Base-by-base conservation (phyloP, 2,113 vertebrate genomes). In the Eublepharis macularius region DNA sequence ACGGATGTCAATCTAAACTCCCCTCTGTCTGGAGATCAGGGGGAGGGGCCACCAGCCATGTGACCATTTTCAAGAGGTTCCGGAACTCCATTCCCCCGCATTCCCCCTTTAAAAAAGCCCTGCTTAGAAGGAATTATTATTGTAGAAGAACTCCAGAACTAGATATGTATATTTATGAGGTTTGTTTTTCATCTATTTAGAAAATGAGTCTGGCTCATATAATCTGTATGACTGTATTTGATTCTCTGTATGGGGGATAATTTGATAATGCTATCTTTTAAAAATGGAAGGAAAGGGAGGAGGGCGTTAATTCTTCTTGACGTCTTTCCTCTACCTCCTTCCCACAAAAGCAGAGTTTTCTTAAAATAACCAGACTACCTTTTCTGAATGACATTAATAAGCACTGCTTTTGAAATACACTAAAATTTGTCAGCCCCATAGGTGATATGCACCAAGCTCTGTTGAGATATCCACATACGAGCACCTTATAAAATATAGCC, bases 361-460 rank as follows among this genome's bases (percentile, higher is more conserved):
- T 88, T 90, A 34, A 87, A 41, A 87, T 70, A 72, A 80, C 86
- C 41, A 69, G 29, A 16, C 54, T 6, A 17, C 76, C 2, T 1
- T 6, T 65, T 68, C 39, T 76, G 34, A 24, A 12, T 43, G 54
- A 32, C 14, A 1, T 75, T 84, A 70, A 80, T 84, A 82, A 21
- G 0, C 3, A 13, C 63, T 11, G 0, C 39, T 83, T 84, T 88
- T 34, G 41, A 68, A 19, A 75, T 84, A 47, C 10, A 75, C 57
- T 87, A 72, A 86, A 45, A n/a, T 51, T 45, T 73, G 8, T 68
- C 51, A 47, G 5, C 89, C 90, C 36, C 7, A 32, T 12, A n/a
- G 10, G 12, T 83, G 6, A 80, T 90, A 87, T 87, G 86, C 4
- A 65, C 39, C 13, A 77, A 70, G 68, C 0, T 0, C 4, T n/a